phyloP scores from a whole-genome alignment of 2,888 invertebrate species.

The Machimus atricapillus region DNA sequence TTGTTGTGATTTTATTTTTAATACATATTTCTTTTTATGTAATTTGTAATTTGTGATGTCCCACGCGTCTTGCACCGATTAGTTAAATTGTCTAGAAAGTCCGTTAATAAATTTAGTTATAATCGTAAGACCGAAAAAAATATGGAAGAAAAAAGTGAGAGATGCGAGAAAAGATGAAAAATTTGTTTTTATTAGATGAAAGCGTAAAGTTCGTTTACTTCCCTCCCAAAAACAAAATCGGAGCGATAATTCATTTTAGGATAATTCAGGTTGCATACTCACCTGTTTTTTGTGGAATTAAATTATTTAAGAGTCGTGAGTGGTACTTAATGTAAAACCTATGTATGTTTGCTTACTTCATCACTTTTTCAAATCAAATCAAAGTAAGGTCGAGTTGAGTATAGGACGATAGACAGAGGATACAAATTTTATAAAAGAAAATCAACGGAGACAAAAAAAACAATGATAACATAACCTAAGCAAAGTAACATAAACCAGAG shows the following conservation, averaged over 20 bases:
- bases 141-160: background rate
- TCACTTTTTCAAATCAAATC: slow-evolving; percentile 5
- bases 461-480: background rate
- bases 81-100: background rate
- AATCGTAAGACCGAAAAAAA: background rate
- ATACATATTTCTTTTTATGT: background rate
- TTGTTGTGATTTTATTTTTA: background rate
- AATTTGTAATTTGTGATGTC: background rate
- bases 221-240: background rate
- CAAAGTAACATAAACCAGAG: background rate
- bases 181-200: background rate
- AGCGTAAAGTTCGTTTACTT: background rate
- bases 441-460: background rate
- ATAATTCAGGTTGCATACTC: background rate
- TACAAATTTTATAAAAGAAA: slow-evolving; percentile 15
- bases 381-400: background rate
- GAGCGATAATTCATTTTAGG: background rate
- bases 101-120: background rate
- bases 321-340: slow-evolving; percentile 26
- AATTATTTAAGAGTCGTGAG: slow-evolving; percentile 26
- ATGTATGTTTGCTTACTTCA: slow-evolving; percentile 35
- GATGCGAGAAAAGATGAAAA: background rate
- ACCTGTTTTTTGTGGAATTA: background rate
- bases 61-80: background rate
- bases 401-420: background rate